Conservation (phyloP, 2,888 invertebrate genomes). For the Archaeoteleia sp. region DNA sequence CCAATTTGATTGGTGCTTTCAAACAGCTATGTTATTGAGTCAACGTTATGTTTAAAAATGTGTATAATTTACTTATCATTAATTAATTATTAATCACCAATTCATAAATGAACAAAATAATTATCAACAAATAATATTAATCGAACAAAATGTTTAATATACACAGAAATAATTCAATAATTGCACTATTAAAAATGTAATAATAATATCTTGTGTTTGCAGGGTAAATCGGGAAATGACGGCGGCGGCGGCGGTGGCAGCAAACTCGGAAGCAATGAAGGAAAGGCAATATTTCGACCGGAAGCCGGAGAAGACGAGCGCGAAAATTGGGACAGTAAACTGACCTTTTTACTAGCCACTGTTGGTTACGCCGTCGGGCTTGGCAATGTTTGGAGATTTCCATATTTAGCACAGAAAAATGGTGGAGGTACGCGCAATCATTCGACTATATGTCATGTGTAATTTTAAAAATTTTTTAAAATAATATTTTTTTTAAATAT, state of each 20-base stretch:
- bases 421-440: constrained; percentile 86
- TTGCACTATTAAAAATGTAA: neutral
- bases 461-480: too few relatives aligned
- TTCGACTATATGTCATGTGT: too few relatives aligned
- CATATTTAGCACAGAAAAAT: constrained; percentile 95
- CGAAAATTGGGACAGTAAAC: constrained; percentile 94
- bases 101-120: too few relatives aligned
- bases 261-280: constrained; percentile 81
- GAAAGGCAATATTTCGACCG: constrained; percentile 80
- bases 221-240: constrained; percentile 60
- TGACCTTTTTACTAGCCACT: constrained; percentile 94
- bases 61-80: neutral
- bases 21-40: too few relatives aligned
- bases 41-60: neutral
- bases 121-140: too few relatives aligned
- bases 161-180: neutral
- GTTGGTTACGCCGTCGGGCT: constrained; percentile 95
- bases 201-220: constrained; percentile 16
- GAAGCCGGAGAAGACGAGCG: constrained; percentile 84
- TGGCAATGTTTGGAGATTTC: constrained; percentile 97
- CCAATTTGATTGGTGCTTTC: too few relatives aligned
- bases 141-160: too few relatives aligned
- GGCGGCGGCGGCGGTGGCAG: constrained; percentile 68
- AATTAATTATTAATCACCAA: neutral
- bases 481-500: too few relatives aligned